Base-by-base conservation (phyloP, 2,888 invertebrate genomes). In the Entomobrya multifasciata region DNA sequence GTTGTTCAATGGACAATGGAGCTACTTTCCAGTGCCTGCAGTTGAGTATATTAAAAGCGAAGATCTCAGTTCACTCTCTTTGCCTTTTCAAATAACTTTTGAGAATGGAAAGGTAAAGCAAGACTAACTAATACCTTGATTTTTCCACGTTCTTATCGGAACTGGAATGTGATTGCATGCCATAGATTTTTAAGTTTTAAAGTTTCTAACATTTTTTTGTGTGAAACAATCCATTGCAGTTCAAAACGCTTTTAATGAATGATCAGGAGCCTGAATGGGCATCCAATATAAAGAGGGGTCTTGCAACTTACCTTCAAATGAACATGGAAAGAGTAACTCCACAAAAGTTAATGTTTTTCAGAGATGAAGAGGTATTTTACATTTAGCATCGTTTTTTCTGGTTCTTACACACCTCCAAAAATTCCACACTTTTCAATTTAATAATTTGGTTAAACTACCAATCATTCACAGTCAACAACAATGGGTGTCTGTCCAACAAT, bases 201-300 rank as follows among this genome's bases (percentile, higher is more conserved):
- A n/a, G n/a, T n/a, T n/a, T n/a, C n/a, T n/a, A n/a, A n/a, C n/a
- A n/a, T n/a, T n/a, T n/a, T n/a, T n/a, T n/a, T n/a, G n/a, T n/a
- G n/a, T n/a, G n/a, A n/a, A n/a, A n/a, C n/a, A n/a, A 36, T 36
- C 8, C 4, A 36, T 36, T 36, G 36, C 44, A 91, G 91, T 90
- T 91, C 52, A 91, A 91, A 80, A 82, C 87, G 10, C 60, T 90
- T n/a, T 60, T 89, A n/a, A 89, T 91, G 89, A 90, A 91, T 52
- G 91, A 91, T 60, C 90, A 90, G 88, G 91, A 91, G 57, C 90
- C 90, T n/a, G 91, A 91, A 84, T 91, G 88, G 89, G 91, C 90
- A 1, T 90, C 90, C 0, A 91, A 91, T 74, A 74, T 91, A 78
- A 91, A 91, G 74, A 49, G 91, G 25, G 91, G 91, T 11, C 47